Conservation (phyloP, 1,140 invertebrate genomes). For the Drosophila santomea region DNA sequence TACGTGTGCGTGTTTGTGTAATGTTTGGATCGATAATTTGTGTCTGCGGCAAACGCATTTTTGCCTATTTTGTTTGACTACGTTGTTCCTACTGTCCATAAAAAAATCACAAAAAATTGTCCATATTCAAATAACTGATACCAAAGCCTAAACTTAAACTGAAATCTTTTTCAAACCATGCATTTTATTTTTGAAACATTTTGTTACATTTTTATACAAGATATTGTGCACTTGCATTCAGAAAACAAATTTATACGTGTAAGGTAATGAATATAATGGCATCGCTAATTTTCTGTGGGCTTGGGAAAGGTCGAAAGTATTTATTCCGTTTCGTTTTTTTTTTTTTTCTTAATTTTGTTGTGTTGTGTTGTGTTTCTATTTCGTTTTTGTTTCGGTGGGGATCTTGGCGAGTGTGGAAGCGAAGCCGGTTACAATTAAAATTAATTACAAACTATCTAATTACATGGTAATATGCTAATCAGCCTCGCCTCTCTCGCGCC, state of each 20-base stretch:
- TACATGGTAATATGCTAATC: constrained; percentile 74
- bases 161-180: too few relatives aligned
- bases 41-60: constrained; percentile 70
- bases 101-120: constrained; percentile 3
- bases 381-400: constrained; percentile 13
- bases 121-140: too few relatives aligned
- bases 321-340: neutral
- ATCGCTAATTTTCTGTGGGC: constrained; percentile 9
- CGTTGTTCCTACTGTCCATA: constrained; percentile 3
- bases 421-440: constrained; percentile 64
- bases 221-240: too few relatives aligned
- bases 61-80: constrained; percentile 12
- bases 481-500: constrained; percentile 31
- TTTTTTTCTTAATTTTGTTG: neutral
- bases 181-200: too few relatives aligned
- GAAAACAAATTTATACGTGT: neutral
- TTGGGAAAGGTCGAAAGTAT: constrained; percentile 58
- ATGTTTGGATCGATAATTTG: constrained; percentile 41
- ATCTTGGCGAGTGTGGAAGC: constrained; percentile 29
- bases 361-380: constrained; percentile 17
- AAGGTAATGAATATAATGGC: constrained; percentile 1
- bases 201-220: too few relatives aligned
- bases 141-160: too few relatives aligned
- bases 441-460: constrained; percentile 76
- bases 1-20: constrained; percentile 12